phyloP scores from a whole-genome alignment of 2,888 invertebrate species.

The Aphodius sticticus region DNA sequence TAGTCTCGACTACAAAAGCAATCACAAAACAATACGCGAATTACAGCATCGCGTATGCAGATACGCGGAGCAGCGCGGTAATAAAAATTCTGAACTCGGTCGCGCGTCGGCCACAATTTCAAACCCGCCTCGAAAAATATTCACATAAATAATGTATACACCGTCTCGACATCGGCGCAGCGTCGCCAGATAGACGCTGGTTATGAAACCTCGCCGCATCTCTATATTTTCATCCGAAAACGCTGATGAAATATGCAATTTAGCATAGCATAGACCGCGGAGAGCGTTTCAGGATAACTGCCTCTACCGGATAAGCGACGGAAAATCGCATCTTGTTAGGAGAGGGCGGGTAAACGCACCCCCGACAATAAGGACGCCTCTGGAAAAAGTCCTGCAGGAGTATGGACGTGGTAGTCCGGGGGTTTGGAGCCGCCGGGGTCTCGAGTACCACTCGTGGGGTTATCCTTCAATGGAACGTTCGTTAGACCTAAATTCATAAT shows the following conservation, averaged over 20 bases:
- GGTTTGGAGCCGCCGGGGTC: not conserved
- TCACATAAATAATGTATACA: not conserved
- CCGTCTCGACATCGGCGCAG: not conserved
- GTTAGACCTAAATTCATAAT: slow-evolving; percentile 44
- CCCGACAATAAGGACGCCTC: not conserved
- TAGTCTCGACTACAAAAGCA: not conserved
- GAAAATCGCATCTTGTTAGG: not conserved
- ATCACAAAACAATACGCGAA: not conserved
- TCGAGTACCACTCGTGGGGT: not conserved
- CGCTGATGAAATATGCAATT: not conserved
- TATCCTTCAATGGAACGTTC: slow-evolving; percentile 41
- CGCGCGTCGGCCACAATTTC: not conserved
- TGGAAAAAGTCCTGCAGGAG: not conserved
- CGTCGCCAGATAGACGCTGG: not conserved
- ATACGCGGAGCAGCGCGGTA: not conserved
- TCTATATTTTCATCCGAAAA: not conserved
- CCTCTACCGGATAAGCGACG: not conserved
- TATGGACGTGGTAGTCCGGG: not conserved
- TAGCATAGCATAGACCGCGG: not conserved
- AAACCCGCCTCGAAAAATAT: not conserved
- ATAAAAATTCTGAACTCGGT: not conserved
- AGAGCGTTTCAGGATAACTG: not conserved
- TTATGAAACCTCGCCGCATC: not conserved
- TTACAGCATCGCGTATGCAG: not conserved
- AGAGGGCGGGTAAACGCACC: not conserved